Evolutionary conservation across 2,113 vertebrate species (phyloP).

Genomic region (Silurus meridionalis): DNA sequence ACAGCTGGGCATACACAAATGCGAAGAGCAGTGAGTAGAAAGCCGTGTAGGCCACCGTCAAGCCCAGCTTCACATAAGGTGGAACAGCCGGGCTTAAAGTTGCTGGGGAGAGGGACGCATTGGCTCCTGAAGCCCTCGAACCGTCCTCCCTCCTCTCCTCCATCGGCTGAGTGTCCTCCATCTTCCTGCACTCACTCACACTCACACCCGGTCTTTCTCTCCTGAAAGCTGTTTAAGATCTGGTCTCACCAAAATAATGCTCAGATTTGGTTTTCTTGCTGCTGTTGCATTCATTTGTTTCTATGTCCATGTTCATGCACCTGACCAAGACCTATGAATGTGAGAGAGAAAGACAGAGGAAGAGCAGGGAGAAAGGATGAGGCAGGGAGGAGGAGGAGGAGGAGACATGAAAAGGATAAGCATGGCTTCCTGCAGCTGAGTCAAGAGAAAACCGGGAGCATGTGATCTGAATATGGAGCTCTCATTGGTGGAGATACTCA

Average conservation of each 20-base stretch:
- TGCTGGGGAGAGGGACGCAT: conserved; percentile 78
- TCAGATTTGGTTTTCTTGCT: conserved; percentile 6
- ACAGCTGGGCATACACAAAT: conserved; percentile 92
- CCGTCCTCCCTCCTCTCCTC: conserved; percentile 55
- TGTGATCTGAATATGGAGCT: conserved; percentile 64
- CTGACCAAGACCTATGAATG: conserved; percentile 48
- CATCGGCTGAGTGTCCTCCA: conserved; percentile 19
- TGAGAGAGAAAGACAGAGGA: conserved; percentile 12
- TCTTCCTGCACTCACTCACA: conserved; percentile 27
- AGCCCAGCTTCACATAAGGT: conserved; percentile 84
- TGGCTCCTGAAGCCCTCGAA: conserved; percentile 60
- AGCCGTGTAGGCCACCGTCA: conserved; percentile 89
- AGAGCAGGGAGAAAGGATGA: conserved; percentile 23
- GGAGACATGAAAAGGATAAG: conserved; percentile 73
- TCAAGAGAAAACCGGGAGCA: conserved; percentile 65
- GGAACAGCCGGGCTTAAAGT: conserved; percentile 86
- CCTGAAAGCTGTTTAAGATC: conserved; percentile 13
- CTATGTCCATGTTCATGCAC: conserved; percentile 32
- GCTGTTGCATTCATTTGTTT: conserved; percentile 7
- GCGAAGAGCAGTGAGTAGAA: conserved; percentile 93
- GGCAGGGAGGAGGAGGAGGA: conserved; percentile 27
- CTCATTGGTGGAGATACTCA: conserved; percentile 66
- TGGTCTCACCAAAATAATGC: neutral
- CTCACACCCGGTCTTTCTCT: conserved; percentile 9
- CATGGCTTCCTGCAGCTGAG: conserved; percentile 78